phyloP scores from a whole-genome alignment of 2,113 vertebrate species.

The Athene noctua region DNA sequence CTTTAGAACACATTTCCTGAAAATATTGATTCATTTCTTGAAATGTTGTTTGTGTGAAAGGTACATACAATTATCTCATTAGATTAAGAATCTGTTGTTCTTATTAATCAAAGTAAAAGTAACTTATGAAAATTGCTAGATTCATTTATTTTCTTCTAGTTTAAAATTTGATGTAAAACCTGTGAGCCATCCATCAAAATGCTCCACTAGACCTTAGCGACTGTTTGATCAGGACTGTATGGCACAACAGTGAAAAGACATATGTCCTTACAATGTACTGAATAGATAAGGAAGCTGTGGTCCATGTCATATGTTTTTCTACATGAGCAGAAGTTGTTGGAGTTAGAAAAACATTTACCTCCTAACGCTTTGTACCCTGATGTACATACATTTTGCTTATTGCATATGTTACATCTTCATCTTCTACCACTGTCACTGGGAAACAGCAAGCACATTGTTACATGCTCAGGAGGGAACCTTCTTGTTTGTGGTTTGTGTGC shows the following conservation, averaged over 20 bases:
- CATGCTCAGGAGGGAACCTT: background rate
- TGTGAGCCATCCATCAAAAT: background rate
- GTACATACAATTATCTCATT: background rate
- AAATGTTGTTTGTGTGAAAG: background rate
- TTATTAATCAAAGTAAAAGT: constrained; percentile 25
- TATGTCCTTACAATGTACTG: background rate
- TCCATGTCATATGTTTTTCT: background rate
- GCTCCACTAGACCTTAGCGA: background rate
- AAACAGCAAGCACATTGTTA: background rate
- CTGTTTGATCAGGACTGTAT: background rate
- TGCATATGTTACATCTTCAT: background rate
- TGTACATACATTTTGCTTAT: background rate
- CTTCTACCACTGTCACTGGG: background rate
- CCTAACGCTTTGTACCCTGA: background rate
- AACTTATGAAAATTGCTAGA: background rate
- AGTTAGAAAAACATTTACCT: background rate
- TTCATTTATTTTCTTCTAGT: background rate
- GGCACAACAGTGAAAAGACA: background rate
- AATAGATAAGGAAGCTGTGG: background rate
- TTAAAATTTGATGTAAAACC: background rate
- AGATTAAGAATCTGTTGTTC: background rate
- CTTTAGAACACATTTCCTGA: constrained; percentile 9
- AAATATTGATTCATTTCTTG: constrained; percentile 21
- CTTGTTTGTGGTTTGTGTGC: background rate
- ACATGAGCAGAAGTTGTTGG: background rate